These are phyloP conservation scores for Pissodes strobi DNA, from an alignment of 1,140 invertebrate species.

Conservation along the genomic window DNA sequence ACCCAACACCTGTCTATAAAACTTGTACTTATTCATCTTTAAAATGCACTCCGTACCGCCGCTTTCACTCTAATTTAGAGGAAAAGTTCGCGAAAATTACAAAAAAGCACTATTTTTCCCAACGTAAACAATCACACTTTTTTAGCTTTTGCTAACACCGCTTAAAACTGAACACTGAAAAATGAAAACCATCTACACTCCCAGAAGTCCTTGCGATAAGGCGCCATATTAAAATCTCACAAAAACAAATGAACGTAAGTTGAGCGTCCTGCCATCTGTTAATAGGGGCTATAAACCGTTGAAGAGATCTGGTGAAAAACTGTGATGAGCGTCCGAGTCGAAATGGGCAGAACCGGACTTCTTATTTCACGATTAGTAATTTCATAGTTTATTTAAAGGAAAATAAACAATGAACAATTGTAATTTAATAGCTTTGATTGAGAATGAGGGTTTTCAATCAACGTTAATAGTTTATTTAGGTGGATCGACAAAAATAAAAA, in stretches of 20 bases:
- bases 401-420: no score
- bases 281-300: no score
- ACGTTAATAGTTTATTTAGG: no score
- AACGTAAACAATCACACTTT: conserved; percentile 41
- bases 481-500: no score
- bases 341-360: no score
- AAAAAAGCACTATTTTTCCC: conserved; percentile 32
- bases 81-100: conserved; percentile 26
- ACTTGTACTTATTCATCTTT: conserved; percentile 46
- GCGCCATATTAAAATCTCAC: conserved; percentile 43
- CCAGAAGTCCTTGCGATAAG: conserved; percentile 53
- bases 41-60: conserved; percentile 40
- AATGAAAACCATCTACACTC: conserved; percentile 55
- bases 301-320: no score
- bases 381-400: no score
- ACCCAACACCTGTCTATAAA: conserved; percentile 54
- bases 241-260: conserved; percentile 24
- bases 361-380: no score
- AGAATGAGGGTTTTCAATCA: no score
- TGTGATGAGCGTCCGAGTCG: no score
- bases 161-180: conserved; percentile 55
- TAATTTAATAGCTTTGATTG: no score
- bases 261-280: conserved; percentile 5
- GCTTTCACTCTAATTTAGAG: conserved; percentile 20
- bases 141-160: conserved; percentile 43